Percentiles rank a stretch among this genome's conserved stretches.
Conservation (phyloP, 2,797 vertebrate species). For the Parauchenoglanis punctatus region DNA sequence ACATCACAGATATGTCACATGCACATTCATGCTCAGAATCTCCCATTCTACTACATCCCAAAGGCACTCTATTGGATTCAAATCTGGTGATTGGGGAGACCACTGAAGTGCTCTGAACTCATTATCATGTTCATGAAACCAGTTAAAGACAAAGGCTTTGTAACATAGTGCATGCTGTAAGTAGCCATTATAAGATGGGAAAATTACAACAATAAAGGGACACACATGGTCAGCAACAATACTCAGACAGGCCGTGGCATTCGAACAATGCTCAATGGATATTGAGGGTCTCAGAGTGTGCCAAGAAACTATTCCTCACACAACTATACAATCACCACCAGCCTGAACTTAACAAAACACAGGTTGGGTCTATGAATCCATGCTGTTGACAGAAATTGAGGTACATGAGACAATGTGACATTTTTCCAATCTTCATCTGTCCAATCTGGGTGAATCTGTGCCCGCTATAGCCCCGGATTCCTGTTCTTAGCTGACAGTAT, state of each 20-base stretch:
- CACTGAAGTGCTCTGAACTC: neutral
- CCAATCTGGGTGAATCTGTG: neutral
- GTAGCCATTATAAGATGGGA: neutral
- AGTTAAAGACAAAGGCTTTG: neutral
- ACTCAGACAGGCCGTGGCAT: neutral
- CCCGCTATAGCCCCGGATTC: neutral
- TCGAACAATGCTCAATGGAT: neutral
- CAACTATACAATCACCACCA: neutral
- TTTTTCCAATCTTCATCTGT: neutral
- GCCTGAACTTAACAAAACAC: neutral
- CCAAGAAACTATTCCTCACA: neutral
- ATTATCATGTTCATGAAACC: neutral
- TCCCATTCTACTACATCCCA: neutral
- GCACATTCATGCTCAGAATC: constrained; percentile 4
- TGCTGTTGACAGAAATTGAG: neutral
- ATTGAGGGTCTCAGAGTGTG: neutral
- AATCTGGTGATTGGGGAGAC: neutral
- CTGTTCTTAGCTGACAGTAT: neutral
- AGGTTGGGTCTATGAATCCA: neutral
- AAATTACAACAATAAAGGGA: neutral
- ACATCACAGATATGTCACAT: neutral
- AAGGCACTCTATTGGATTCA: neutral
- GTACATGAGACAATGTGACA: neutral
- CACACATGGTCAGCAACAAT: neutral
- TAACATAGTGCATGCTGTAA: neutral